Evolutionary conservation across 2,113 vertebrate genomes (phyloP).

Genomic region (Marmota monax): DNA sequence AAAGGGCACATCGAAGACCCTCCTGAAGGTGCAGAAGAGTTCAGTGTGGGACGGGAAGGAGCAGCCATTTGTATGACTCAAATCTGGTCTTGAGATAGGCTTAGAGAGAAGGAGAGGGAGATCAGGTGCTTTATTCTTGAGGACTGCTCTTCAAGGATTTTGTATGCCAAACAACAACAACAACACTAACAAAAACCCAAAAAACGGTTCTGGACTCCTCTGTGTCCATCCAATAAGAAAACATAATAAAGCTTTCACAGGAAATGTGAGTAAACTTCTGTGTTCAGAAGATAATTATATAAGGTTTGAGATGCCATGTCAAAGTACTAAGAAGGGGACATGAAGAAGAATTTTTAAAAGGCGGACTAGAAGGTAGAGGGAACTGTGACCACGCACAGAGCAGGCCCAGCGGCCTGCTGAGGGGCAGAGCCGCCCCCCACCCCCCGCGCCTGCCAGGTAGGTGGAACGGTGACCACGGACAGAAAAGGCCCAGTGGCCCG

Average conservation of each 20-base stretch:
- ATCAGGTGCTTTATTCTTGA: not conserved
- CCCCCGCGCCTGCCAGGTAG: no score
- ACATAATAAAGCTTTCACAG: conserved; percentile 21
- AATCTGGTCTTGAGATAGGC: not conserved
- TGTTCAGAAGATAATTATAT: not conserved
- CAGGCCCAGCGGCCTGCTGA: no score
- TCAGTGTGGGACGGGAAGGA: not conserved
- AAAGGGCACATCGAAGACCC: not conserved
- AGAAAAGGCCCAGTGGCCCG: no score
- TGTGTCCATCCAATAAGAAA: not conserved
- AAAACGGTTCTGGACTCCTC: conserved; percentile 23
- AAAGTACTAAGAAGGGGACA: not conserved
- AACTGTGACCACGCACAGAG: no score
- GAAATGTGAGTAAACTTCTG: not conserved
- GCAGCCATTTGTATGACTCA: not conserved
- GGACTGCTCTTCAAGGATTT: not conserved
- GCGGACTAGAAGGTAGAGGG: no score
- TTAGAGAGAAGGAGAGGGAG: not conserved
- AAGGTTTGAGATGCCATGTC: not conserved
- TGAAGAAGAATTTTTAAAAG: not conserved
- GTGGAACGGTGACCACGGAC: no score
- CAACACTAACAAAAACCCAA: no score
- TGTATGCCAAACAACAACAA: not conserved
- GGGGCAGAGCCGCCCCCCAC: no score
- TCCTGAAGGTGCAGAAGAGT: not conserved